Percentiles rank a stretch among this genome's conserved stretches.
phyloP scores from a whole-genome alignment of 37 sponge, comb jelly and placozoan genomes.

The Crambe crambe region DNA sequence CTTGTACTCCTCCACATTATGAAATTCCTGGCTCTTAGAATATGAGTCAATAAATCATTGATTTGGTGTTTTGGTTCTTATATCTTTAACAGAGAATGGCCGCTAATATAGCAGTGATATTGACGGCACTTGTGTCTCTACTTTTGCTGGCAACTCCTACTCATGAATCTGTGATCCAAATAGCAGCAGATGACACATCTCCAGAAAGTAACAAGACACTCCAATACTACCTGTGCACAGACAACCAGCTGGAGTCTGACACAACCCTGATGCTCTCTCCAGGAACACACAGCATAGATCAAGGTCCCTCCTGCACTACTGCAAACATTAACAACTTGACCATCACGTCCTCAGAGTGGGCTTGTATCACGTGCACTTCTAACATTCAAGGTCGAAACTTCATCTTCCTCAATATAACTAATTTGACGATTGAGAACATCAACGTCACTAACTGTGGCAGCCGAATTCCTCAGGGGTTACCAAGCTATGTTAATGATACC shows the following conservation, averaged over 20 bases:
- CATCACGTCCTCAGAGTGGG: not conserved
- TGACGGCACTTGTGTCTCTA: too few species aligned
- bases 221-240: constrained; percentile 11
- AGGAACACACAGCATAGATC: not conserved
- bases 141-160: too few species aligned
- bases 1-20: too few species aligned
- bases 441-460: constrained; percentile 13
- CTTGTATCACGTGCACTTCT: not conserved
- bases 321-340: constrained; percentile 14
- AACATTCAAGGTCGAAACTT: constrained; percentile 8
- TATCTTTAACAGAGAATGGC: too few species aligned
- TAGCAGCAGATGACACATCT: too few species aligned
- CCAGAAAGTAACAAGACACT: too few species aligned
- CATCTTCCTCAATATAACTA: constrained; percentile 27
- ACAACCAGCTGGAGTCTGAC: constrained; percentile 6
- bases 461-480: not conserved
- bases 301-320: constrained; percentile 9
- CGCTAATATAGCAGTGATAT: too few species aligned
- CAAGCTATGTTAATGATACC: constrained; percentile 10
- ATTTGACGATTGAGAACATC: constrained; percentile 13
- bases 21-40: too few species aligned
- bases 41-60: too few species aligned
- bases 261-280: not conserved
- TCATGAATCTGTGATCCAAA: too few species aligned
- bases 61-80: too few species aligned